Evolutionary conservation across 2,113 vertebrate genomes (phyloP).

Genomic region (Xiphophorus couchianus): DNA sequence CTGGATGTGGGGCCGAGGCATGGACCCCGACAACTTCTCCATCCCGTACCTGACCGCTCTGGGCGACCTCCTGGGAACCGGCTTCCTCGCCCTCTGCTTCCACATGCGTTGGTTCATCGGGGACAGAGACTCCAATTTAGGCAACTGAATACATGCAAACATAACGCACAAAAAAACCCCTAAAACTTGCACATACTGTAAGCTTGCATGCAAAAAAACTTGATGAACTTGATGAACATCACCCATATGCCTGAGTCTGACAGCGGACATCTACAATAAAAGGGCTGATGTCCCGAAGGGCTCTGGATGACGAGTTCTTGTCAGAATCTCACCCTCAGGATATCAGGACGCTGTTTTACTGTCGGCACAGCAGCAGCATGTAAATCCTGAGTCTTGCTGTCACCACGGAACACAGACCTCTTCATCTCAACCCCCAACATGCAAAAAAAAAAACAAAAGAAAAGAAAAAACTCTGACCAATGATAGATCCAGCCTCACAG

Average conservation of each 20-base stretch:
- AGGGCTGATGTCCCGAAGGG: slow-evolving; percentile 59
- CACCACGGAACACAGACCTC: slow-evolving; percentile 20
- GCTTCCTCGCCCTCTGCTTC: slow-evolving; percentile 96
- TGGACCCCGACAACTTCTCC: slow-evolving; percentile 99
- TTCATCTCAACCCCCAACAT: slow-evolving; percentile 12
- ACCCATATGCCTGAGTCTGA: slow-evolving; percentile 18
- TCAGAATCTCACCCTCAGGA: slow-evolving; percentile 26
- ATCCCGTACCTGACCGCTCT: slow-evolving; percentile 98
- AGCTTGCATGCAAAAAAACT: slow-evolving; percentile 7
- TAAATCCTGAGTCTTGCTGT: slow-evolving; percentile 7
- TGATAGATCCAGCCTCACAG: slow-evolving; percentile 25
- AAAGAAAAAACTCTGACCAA: slow-evolving; percentile 5
- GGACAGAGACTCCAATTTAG: slow-evolving; percentile 90
- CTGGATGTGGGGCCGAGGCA: slow-evolving; percentile 98
- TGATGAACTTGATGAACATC: not conserved
- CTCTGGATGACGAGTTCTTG: slow-evolving; percentile 29
- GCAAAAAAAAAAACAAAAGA: not conserved
- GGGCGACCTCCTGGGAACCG: slow-evolving; percentile 96
- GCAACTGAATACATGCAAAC: slow-evolving; percentile 81
- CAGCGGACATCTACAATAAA: slow-evolving; percentile 27
- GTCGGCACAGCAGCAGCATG: slow-evolving; percentile 2
- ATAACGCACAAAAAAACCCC: not conserved
- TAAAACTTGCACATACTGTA: slow-evolving; percentile 15
- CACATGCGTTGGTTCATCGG: slow-evolving; percentile 96
- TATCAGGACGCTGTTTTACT: slow-evolving; percentile 31